Conservation (phyloP, 2,888 invertebrate genomes). For the Acleris sparsana region DNA sequence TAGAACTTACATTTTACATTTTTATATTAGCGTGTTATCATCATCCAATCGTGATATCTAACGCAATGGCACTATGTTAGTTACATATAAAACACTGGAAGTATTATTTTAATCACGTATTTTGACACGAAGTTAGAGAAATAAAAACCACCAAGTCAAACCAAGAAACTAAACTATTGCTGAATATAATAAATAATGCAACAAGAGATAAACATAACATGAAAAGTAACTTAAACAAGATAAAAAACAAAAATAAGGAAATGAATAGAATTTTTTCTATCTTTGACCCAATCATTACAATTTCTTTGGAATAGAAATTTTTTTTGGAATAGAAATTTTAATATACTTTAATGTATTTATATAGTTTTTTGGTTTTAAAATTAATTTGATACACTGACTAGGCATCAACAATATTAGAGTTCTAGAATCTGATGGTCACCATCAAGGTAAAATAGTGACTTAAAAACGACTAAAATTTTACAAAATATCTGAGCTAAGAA, state of each 20-base stretch:
- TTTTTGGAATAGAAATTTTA: no score
- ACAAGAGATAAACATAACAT: constrained; percentile 1
- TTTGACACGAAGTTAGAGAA: constrained; percentile 21
- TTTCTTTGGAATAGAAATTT: neutral
- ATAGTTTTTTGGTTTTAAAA: neutral
- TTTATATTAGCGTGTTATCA: neutral
- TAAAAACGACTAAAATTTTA: constrained; percentile 24
- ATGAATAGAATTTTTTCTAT: constrained; percentile 15
- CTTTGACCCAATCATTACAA: constrained; percentile 5
- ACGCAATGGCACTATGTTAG: constrained; percentile 10
- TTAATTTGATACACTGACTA: neutral
- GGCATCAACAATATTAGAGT: neutral
- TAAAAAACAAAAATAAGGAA: neutral
- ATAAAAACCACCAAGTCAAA: constrained; percentile 12
- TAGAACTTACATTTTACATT: neutral
- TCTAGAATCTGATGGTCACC: neutral
- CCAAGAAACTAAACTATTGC: constrained; percentile 6
- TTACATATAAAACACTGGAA: neutral
- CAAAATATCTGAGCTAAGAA: constrained; percentile 7
- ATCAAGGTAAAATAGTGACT: constrained; percentile 21
- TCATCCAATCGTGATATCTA: neutral
- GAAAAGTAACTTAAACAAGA: constrained; percentile 8
- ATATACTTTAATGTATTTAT: no score
- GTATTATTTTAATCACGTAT: neutral
- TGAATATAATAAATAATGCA: constrained; percentile 3